Conservation (phyloP, 2,797 vertebrate genomes). For the Carcharodon carcharias region DNA sequence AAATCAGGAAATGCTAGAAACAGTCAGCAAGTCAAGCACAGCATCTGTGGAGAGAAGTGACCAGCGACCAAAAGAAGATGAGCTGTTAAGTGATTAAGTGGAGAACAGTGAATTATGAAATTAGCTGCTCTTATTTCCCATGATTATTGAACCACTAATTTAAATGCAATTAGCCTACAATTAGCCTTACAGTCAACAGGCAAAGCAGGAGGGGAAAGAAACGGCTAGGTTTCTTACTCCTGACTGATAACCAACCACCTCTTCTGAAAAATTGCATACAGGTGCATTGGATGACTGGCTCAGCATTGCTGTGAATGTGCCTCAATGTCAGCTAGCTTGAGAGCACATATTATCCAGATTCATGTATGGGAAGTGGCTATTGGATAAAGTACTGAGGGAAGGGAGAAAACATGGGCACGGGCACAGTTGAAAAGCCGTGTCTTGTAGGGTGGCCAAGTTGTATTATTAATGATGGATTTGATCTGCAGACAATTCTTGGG, state of each 20-base stretch:
- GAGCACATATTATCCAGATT: background rate
- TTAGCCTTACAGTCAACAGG: background rate
- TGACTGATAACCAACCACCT: background rate
- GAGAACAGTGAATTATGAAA: background rate
- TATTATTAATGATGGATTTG: too few species aligned
- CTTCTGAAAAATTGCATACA: background rate
- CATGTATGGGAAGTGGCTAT: background rate
- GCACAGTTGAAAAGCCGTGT: too few species aligned
- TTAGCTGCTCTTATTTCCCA: background rate
- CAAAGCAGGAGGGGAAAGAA: background rate
- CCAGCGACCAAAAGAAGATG: background rate
- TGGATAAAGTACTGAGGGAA: background rate
- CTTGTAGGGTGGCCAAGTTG: too few species aligned
- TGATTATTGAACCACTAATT: background rate
- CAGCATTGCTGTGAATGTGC: background rate
- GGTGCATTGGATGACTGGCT: background rate
- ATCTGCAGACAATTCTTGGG: too few species aligned
- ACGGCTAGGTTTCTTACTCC: background rate
- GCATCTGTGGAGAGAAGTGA: background rate
- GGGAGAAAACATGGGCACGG: background rate
- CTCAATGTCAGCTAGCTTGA: background rate
- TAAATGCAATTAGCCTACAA: background rate
- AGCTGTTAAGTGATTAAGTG: background rate
- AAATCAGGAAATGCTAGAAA: background rate
- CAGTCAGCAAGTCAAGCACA: background rate